These are phyloP conservation scores for Eidolon dupreanum DNA, from an alignment of 2,797 vertebrate genomes.

Conservation along the genomic window DNA sequence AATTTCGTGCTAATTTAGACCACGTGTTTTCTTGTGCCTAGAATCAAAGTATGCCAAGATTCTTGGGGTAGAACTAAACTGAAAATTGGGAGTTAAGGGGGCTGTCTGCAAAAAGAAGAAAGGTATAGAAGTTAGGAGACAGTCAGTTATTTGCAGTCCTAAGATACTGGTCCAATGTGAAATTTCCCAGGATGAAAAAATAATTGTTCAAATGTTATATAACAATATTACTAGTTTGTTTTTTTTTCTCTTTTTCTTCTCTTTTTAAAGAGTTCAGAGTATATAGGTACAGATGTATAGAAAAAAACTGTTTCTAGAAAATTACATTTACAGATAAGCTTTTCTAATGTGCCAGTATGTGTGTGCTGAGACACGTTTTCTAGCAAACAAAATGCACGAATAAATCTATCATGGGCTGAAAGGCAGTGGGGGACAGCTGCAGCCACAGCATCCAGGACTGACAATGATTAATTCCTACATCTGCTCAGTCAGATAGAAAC, in stretches of 20 bases:
- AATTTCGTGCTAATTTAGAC: not conserved
- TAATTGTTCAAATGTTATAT: not conserved
- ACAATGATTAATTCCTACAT: slow-evolving; percentile 80
- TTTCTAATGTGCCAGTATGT: slow-evolving; percentile 48
- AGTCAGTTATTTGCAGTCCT: not conserved
- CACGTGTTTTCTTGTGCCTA: not conserved
- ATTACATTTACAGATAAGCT: slow-evolving; percentile 28
- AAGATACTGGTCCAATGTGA: not conserved
- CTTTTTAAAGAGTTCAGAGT: not conserved
- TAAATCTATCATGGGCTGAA: slow-evolving; percentile 70
- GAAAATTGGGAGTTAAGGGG: not conserved
- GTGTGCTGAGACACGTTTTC: slow-evolving; percentile 60
- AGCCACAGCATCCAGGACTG: slow-evolving; percentile 53
- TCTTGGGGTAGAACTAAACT: not conserved
- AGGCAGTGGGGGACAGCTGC: slow-evolving; percentile 68
- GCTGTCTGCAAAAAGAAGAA: not conserved
- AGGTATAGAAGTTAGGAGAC: not conserved
- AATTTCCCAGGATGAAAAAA: slow-evolving; percentile 12
- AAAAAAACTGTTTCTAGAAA: slow-evolving; percentile 9
- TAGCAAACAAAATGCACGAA: slow-evolving; percentile 62
- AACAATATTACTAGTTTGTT: not conserved
- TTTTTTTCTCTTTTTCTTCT: not conserved
- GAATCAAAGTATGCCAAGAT: not conserved
- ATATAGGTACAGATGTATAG: not conserved
- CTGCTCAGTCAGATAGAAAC: slow-evolving; percentile 77